A percentile compares a stretch with the other conserved stretches of the same genome.
These are phyloP conservation scores for Carcina quercana DNA, from an alignment of 2,888 invertebrate species.

Conservation along the genomic window DNA sequence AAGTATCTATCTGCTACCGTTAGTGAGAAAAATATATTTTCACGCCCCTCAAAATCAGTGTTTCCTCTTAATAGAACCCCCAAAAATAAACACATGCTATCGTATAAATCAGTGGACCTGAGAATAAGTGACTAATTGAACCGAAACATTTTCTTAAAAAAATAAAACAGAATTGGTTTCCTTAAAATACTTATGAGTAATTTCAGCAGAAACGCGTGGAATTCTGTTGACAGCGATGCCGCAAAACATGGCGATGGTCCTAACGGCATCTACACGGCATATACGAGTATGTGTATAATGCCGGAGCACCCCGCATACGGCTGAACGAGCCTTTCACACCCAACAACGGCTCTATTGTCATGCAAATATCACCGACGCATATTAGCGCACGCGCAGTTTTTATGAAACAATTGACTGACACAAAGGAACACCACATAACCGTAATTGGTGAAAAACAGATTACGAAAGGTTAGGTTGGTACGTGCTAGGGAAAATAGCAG, in stretches of 20 bases:
- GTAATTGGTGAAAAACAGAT: no score
- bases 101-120: no score
- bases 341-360: constrained; percentile 7
- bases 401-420: constrained; percentile 5
- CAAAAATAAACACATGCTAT: no score
- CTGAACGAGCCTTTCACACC: constrained; percentile 7
- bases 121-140: no score
- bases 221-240: constrained; percentile 7
- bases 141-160: no score
- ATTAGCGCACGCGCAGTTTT: constrained; percentile 4
- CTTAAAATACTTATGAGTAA: constrained; percentile 8
- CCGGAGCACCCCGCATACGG: constrained; percentile 1
- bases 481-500: no score
- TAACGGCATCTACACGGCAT: constrained; percentile 11
- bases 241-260: constrained; percentile 3
- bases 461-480: no score
- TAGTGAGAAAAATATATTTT: no score
- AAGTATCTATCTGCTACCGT: no score
- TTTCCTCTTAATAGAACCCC: no score
- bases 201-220: constrained; percentile 9
- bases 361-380: constrained; percentile 8
- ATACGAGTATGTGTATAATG: constrained; percentile 5
- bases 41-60: no score
- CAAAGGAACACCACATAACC: constrained; percentile 4
- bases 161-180: no score